Evolutionary conservation across 2,113 vertebrate species (phyloP).

Genomic region (Nibea albiflora): DNA sequence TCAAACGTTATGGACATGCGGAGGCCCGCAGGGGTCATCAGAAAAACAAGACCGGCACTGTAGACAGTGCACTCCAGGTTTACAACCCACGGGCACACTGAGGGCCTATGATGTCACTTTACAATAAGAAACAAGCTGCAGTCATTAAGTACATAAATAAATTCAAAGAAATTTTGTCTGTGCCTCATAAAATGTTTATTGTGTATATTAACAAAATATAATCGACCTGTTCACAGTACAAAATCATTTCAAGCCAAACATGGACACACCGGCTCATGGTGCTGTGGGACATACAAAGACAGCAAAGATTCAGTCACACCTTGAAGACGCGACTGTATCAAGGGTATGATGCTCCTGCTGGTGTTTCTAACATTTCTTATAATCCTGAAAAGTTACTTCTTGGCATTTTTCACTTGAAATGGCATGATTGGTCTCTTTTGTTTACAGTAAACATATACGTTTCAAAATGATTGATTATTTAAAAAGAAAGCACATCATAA

Average conservation of each 20-base stretch:
- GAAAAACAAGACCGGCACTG: no score
- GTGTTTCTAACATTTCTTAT: background rate
- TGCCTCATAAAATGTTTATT: background rate
- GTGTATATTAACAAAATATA: background rate
- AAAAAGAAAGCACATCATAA: background rate
- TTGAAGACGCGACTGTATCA: background rate
- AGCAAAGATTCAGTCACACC: background rate
- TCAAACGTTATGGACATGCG: no score
- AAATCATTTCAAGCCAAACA: background rate
- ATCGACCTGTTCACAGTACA: background rate
- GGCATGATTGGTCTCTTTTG: no score
- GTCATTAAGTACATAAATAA: no score
- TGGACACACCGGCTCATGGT: background rate
- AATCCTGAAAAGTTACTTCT: background rate
- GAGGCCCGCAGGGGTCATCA: no score
- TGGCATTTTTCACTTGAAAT: background rate
- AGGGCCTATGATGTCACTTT: no score
- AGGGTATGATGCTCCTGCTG: no score
- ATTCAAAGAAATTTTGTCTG: background rate
- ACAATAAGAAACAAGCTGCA: no score
- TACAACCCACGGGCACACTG: no score
- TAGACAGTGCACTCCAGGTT: no score
- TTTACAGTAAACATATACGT: background rate
- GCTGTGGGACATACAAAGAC: background rate
- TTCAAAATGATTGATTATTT: background rate